These are phyloP conservation scores for Arnoldichthys spilopterus DNA, from an alignment of 2,797 vertebrate species.

Conservation along the genomic window DNA sequence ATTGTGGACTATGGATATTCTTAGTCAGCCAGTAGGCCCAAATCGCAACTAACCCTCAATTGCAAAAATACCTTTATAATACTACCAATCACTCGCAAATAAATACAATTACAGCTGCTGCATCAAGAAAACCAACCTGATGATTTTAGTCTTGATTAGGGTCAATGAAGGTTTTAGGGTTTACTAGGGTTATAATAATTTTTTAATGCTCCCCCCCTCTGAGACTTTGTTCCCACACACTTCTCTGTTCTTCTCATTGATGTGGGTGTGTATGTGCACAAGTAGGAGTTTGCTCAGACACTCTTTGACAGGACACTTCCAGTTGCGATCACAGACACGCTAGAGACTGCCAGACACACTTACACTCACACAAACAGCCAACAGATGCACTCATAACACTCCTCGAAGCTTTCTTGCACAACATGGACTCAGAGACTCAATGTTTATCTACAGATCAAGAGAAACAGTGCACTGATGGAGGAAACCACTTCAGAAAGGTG, in stretches of 20 bases:
- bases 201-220: neutral
- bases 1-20: no score
- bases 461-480: neutral
- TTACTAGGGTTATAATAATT: no score
- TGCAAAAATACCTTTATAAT: no score
- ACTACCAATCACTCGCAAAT: no score
- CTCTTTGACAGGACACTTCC: conserved; percentile 37
- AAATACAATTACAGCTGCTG: no score
- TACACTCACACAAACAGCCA: neutral
- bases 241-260: neutral
- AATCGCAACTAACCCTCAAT: no score
- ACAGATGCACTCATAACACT: neutral
- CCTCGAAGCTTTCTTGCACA: neutral
- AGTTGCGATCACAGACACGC: conserved; percentile 34
- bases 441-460: neutral
- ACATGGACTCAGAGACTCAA: neutral
- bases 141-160: no score
- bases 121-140: no score
- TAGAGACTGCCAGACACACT: conserved; percentile 17
- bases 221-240: neutral
- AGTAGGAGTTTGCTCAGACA: conserved; percentile 13
- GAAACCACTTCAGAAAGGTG: neutral
- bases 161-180: no score
- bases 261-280: neutral
- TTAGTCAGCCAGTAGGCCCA: no score